Percentiles rank a stretch among this genome's conserved stretches.
phyloP scores from a whole-genome alignment of 2,113 vertebrate genomes.

The Panthera leo region DNA sequence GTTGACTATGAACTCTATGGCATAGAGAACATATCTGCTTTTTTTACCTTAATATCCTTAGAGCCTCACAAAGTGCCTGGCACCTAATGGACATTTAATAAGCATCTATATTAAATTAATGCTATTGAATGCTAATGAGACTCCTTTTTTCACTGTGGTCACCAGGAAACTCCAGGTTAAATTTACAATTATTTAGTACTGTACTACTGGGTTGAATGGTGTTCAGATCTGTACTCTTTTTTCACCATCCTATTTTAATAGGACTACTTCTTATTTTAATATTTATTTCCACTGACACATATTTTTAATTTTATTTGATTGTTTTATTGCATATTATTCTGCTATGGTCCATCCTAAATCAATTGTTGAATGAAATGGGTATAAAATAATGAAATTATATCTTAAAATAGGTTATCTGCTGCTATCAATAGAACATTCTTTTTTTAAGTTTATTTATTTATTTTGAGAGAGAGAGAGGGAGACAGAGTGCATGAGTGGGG shows the following conservation, averaged over 20 bases:
- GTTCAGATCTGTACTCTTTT: background rate
- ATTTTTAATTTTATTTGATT: background rate
- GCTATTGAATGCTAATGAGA: background rate
- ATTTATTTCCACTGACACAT: background rate
- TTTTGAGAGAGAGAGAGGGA: too few species aligned
- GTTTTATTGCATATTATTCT: background rate
- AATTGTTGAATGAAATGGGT: background rate
- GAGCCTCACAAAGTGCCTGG: background rate
- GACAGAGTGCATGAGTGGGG: too few species aligned
- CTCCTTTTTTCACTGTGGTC: background rate
- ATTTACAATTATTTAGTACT: background rate
- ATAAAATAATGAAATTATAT: conserved; percentile 29
- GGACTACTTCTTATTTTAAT: conserved; percentile 7
- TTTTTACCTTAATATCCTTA: background rate
- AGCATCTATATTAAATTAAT: background rate
- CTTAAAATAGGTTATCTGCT: background rate
- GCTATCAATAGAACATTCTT: background rate
- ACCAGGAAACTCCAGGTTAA: background rate
- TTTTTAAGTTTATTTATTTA: too few species aligned
- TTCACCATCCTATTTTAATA: background rate
- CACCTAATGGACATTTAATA: background rate
- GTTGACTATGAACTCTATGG: background rate
- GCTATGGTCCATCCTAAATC: background rate
- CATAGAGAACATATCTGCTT: background rate
- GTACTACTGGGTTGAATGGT: background rate